Evolutionary conservation across 2,113 vertebrate species (phyloP).

Genomic region (Rhinichthys klamathensis): DNA sequence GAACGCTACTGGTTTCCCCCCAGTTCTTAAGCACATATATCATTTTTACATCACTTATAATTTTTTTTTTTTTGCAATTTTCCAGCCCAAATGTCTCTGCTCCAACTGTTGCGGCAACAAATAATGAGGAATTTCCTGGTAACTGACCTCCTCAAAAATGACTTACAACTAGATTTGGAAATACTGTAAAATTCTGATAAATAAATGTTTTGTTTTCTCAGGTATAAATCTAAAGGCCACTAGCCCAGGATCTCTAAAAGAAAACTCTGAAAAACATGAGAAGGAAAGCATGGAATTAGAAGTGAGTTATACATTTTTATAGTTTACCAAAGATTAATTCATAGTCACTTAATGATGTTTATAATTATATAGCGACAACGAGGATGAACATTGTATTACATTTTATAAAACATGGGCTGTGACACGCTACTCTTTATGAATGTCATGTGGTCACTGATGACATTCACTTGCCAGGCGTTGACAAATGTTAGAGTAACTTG

Average conservation of each 20-base stretch:
- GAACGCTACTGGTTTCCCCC: not conserved
- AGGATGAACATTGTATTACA: not conserved
- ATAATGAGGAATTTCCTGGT: conserved; percentile 49
- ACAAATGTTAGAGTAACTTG: conserved; percentile 19
- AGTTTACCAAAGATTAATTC: not conserved
- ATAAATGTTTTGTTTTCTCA: conserved; percentile 15
- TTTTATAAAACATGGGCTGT: conserved; percentile 13
- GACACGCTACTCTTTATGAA: conserved; percentile 36
- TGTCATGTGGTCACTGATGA: conserved; percentile 12
- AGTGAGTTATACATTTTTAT: conserved; percentile 26
- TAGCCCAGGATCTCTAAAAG: not conserved
- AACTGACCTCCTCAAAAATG: not conserved
- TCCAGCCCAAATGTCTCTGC: conserved; percentile 13
- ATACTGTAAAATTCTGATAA: not conserved
- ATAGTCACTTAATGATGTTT: not conserved
- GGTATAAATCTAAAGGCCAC: conserved; percentile 15
- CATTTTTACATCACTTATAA: too few relatives aligned
- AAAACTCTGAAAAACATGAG: conserved; percentile 24
- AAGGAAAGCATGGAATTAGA: conserved; percentile 6
- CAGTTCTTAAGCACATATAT: not conserved
- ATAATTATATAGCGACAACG: not conserved
- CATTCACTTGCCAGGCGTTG: conserved; percentile 2
- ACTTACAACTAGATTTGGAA: not conserved
- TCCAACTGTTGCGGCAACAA: conserved; percentile 27
- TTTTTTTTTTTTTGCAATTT: conserved; percentile 2